These are phyloP conservation scores for Pinctada fucata DNA, from an alignment of 2,888 invertebrate species.

Conservation along the genomic window DNA sequence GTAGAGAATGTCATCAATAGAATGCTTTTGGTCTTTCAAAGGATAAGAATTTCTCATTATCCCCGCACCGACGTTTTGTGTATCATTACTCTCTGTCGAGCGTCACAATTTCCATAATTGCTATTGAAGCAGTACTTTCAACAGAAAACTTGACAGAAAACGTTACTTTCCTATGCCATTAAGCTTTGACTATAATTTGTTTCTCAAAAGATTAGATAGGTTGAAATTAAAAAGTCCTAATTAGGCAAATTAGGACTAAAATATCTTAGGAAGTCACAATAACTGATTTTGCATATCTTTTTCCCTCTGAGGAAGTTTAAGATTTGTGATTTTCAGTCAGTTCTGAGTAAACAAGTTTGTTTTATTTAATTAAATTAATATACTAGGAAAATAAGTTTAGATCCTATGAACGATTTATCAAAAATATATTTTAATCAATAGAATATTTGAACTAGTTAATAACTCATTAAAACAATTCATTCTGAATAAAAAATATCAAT, in stretches of 20 bases:
- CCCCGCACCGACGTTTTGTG: not conserved
- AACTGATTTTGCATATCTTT: too few relatives aligned
- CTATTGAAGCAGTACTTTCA: not conserved
- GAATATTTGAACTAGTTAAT: too few relatives aligned
- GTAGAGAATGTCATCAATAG: not conserved
- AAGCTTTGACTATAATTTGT: not conserved
- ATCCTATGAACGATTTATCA: too few relatives aligned
- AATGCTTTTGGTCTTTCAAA: not conserved
- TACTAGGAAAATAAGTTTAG: too few relatives aligned
- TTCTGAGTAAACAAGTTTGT: too few relatives aligned
- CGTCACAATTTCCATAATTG: conserved; percentile 1
- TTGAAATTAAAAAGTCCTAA: not conserved
- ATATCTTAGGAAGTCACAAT: not conserved
- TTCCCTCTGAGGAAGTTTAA: too few relatives aligned
- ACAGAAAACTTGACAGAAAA: not conserved
- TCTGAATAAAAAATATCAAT: too few relatives aligned
- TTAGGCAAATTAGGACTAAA: not conserved
- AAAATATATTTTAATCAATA: too few relatives aligned
- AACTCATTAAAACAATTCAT: too few relatives aligned
- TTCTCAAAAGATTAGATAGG: not conserved
- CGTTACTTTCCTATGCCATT: not conserved
- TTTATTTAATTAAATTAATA: too few relatives aligned
- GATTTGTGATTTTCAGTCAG: too few relatives aligned
- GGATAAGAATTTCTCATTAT: not conserved
- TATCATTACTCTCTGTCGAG: not conserved